Percentiles rank a stretch among this genome's conserved stretches.
Conservation (phyloP, 2,888 invertebrate species). For the Hirtodrosophila confusa region DNA sequence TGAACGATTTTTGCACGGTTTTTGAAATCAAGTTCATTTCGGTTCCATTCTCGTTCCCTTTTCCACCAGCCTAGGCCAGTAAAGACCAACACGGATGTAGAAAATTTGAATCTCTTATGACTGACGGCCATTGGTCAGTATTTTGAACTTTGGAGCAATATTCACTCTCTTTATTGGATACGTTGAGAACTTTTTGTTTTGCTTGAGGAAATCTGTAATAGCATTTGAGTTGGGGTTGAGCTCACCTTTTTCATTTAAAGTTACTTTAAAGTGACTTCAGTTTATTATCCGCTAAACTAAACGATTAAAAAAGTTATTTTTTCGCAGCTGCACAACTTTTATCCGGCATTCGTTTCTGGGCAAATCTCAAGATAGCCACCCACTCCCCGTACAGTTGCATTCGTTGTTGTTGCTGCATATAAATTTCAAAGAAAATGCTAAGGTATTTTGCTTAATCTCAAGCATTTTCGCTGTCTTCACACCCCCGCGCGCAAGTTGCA, state of each 20-base stretch:
- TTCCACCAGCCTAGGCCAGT: slow-evolving; percentile 28
- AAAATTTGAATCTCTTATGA: slow-evolving; percentile 34
- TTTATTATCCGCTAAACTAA: slow-evolving; percentile 3
- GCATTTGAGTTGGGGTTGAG: not conserved
- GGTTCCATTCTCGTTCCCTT: slow-evolving; percentile 56
- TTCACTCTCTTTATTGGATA: slow-evolving; percentile 1
- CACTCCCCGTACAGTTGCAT: slow-evolving; percentile 6
- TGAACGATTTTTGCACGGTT: slow-evolving; percentile 82
- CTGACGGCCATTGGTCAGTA: slow-evolving; percentile 12
- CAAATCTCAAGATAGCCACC: slow-evolving; percentile 30
- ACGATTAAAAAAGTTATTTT: slow-evolving; percentile 44
- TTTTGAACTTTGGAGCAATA: not conserved
- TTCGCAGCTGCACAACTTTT: slow-evolving; percentile 48
- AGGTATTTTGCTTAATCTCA: slow-evolving; percentile 58
- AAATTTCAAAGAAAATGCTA: slow-evolving; percentile 54
- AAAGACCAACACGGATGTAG: slow-evolving; percentile 3
- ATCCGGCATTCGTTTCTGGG: slow-evolving; percentile 7
- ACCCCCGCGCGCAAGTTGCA: slow-evolving; percentile 37
- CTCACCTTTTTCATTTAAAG: slow-evolving; percentile 1
- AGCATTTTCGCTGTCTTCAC: slow-evolving; percentile 18
- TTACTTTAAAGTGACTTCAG: too few relatives aligned
- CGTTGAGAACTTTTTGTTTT: too few relatives aligned
- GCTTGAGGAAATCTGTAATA: not conserved
- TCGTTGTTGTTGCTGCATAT: slow-evolving; percentile 45
- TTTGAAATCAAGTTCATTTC: slow-evolving; percentile 67